Evolutionary conservation across 2,113 vertebrate species (phyloP), one percentile per base, ranked within the genome.

Genomic region (Heterochromis multidens): DNA sequence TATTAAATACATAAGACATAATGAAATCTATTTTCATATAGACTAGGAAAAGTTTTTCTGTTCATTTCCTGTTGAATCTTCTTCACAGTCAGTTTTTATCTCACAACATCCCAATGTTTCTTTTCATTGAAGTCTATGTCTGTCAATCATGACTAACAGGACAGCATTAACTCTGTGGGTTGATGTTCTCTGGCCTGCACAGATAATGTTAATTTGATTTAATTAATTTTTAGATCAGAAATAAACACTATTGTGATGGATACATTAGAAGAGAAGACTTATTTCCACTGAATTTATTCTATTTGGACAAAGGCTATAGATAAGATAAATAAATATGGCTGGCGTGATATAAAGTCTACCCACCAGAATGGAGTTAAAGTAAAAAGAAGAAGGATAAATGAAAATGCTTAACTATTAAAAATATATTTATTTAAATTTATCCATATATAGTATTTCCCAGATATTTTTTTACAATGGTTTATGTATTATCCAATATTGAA

Each of bases 11-110:
- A 25, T 52, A 17, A 49, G 25, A 79, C 43, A 72, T 31, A 23
- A 35, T 65, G 21, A 79, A 62, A 27, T 74, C 17, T 3, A 29
- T 74, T 72, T 72, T 52, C 17, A 52, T 13, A 21, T 52, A 46
- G 67, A n/a, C 21, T 52, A 31, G 25, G 10, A 52, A 74, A 21
- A 0, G 0, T 0, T 8, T 72, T 74, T 52, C 25, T 31, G 25
- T 52, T 74, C 43, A 74, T 74, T 52, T 52, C 43, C 67, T 21
- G 5, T 12, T 52, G 43, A 52, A 31, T 74, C 43, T 74, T 72
- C 25, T 72, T 72, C 67, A 49, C 43, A 49, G 67, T 52, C 67
- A 31, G 10, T 52, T 46, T 74, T 27, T 52, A 25, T 52, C 49
- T 13, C 7, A 43, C 37, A 27, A 14, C 40, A 16, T 16, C 43